Evolutionary conservation across 2,888 invertebrate species (phyloP).

Genomic region (Diarsia dahlii): DNA sequence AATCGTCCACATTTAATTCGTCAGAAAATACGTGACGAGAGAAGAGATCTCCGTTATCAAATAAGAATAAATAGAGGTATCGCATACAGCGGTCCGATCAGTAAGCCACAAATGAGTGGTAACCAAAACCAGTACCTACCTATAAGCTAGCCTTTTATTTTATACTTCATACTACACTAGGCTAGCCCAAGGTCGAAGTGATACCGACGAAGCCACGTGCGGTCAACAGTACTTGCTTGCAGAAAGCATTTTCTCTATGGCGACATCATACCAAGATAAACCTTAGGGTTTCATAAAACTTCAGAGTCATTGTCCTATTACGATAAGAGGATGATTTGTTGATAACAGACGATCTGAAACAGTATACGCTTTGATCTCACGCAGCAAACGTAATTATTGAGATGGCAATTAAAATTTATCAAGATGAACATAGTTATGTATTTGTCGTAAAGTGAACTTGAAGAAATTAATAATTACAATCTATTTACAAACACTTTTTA

Average conservation of each 20-base stretch:
- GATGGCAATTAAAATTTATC: conserved; percentile 66
- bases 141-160: conserved; percentile 1
- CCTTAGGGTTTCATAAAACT: conserved; percentile 70
- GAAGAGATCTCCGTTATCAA: conserved; percentile 2
- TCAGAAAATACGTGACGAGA: too few relatives aligned
- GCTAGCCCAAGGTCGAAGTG: background rate
- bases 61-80: background rate
- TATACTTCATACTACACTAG: background rate
- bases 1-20: too few relatives aligned
- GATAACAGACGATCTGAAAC: conserved; percentile 71
- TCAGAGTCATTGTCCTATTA: conserved; percentile 76
- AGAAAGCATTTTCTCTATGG: conserved; percentile 48
- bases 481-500: conserved; percentile 42
- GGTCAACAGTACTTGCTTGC: conserved; percentile 8
- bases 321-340: conserved; percentile 74
- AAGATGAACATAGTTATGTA: conserved; percentile 64
- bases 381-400: conserved; percentile 68
- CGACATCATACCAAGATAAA: conserved; percentile 55
- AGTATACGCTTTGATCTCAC: conserved; percentile 70
- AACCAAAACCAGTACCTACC: background rate
- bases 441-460: conserved; percentile 45
- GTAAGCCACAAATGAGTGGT: background rate
- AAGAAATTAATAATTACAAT: conserved; percentile 46
- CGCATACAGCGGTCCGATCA: conserved; percentile 12
- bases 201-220: background rate